A percentile compares a stretch with the other conserved stretches of the same genome.
These are phyloP conservation scores for Ophioderma brevispina DNA, from an alignment of 35 echinoderm and acorn worm genomes.

Conservation along the genomic window DNA sequence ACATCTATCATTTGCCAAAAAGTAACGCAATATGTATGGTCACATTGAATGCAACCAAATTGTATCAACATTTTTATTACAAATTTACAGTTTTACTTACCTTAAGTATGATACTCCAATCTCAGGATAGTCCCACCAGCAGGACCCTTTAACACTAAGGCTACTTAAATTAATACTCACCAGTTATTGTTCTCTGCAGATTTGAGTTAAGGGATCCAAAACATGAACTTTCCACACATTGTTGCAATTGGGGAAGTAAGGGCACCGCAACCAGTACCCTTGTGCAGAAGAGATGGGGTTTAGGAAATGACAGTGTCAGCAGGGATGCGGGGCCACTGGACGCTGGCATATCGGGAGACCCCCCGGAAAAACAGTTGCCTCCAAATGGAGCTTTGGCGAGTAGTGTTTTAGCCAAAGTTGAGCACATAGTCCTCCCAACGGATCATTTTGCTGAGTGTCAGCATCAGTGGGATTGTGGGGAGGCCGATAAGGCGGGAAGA, in stretches of 20 bases:
- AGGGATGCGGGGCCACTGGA: conserved; percentile 61
- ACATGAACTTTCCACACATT: conserved; percentile 93
- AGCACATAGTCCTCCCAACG: conserved; percentile 98
- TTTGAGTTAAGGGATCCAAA: conserved; percentile 92
- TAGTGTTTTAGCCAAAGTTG: conserved; percentile 86
- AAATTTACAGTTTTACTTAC: no score
- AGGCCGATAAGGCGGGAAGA: conserved; percentile 92
- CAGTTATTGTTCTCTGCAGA: conserved; percentile 95
- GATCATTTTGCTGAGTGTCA: conserved; percentile 95
- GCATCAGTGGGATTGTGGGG: conserved; percentile 91
- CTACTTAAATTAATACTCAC: conserved; percentile 76
- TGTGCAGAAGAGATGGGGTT: conserved; percentile 90
- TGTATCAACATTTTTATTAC: no score
- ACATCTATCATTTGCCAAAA: no score
- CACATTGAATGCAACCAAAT: no score
- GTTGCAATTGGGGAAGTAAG: conserved; percentile 97
- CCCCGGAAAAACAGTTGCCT: conserved; percentile 74
- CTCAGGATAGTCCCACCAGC: no score
- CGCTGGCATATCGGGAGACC: conserved; percentile 45
- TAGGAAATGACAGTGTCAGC: conserved; percentile 64
- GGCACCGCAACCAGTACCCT: conserved; percentile 92
- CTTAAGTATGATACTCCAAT: no score
- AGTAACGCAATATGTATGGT: no score
- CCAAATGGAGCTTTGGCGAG: conserved; percentile 85
- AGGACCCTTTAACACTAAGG: no score